These are phyloP conservation scores for Ascaphus truei DNA, from an alignment of 2,113 vertebrate genomes.

Conservation along the genomic window DNA sequence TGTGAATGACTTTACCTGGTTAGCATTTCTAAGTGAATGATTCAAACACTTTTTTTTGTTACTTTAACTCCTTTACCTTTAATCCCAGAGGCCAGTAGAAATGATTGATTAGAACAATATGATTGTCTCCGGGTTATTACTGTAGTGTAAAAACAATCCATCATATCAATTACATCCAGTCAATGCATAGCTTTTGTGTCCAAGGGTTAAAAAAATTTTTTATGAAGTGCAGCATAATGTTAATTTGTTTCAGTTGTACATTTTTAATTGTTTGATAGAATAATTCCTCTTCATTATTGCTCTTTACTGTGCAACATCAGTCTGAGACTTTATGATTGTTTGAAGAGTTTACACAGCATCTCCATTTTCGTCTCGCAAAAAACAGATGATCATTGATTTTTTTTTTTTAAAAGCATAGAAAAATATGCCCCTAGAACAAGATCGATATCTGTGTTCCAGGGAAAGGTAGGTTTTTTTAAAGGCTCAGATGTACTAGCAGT, in stretches of 20 bases:
- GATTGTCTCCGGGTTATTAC: neutral
- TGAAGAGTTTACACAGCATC: neutral
- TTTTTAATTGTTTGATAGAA: neutral
- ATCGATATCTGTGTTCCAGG: too few relatives aligned
- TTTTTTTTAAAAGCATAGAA: too few relatives aligned
- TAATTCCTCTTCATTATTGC: neutral
- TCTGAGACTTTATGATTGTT: neutral
- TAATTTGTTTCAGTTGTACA: too few relatives aligned
- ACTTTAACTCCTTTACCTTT: neutral
- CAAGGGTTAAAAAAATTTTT: constrained; percentile 1
- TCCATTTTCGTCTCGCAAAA: too few relatives aligned
- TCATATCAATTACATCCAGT: neutral
- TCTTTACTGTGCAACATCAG: neutral
- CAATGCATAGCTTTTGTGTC: neutral
- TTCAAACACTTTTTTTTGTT: too few relatives aligned
- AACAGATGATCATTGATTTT: too few relatives aligned
- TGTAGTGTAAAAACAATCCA: neutral
- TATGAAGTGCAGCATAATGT: neutral
- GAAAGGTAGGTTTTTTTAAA: too few relatives aligned
- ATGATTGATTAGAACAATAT: neutral
- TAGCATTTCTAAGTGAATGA: too few relatives aligned
- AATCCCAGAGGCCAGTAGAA: neutral
- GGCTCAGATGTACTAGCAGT: too few relatives aligned
- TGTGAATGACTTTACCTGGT: too few relatives aligned
- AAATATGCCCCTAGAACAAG: too few relatives aligned